These are phyloP conservation scores for Rhegmatorhina hoffmannsi DNA, from an alignment of 2,113 vertebrate species.

Conservation along the genomic window DNA sequence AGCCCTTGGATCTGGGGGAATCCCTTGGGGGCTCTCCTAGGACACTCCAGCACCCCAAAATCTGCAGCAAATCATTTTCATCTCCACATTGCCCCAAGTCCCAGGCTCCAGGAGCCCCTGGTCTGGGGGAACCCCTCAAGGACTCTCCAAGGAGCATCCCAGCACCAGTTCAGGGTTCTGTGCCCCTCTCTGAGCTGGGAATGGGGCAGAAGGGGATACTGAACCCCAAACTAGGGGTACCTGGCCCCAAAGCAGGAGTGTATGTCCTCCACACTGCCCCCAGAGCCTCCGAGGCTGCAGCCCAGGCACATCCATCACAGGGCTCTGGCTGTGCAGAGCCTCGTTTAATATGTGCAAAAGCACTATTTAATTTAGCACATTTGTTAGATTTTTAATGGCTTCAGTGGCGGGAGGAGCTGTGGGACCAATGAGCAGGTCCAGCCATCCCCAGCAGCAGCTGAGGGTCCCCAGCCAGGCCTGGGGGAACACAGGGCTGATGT, in stretches of 20 bases:
- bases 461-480: neutral
- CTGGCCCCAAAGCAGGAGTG: fast-evolving
- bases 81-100: neutral
- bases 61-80: fast-evolving
- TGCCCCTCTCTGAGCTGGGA: fast-evolving
- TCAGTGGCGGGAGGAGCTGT: neutral
- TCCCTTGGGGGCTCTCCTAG: neutral
- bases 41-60: neutral
- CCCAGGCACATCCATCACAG: neutral
- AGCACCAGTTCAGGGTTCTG: fast-evolving
- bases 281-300: neutral
- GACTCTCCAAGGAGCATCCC: neutral
- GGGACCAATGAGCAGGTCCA: fast-evolving
- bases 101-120: neutral
- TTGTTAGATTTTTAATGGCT: neutral
- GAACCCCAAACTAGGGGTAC: neutral
- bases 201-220: fast-evolving
- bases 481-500: fast-evolving
- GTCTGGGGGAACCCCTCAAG: neutral
- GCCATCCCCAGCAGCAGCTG: fast-evolving
- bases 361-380: neutral
- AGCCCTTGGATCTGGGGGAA: neutral
- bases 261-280: fast-evolving
- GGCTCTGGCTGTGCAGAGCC: neutral
- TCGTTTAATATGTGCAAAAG: neutral